Conservation (phyloP, 2,113 vertebrate species). For the Enhydra lutris region DNA sequence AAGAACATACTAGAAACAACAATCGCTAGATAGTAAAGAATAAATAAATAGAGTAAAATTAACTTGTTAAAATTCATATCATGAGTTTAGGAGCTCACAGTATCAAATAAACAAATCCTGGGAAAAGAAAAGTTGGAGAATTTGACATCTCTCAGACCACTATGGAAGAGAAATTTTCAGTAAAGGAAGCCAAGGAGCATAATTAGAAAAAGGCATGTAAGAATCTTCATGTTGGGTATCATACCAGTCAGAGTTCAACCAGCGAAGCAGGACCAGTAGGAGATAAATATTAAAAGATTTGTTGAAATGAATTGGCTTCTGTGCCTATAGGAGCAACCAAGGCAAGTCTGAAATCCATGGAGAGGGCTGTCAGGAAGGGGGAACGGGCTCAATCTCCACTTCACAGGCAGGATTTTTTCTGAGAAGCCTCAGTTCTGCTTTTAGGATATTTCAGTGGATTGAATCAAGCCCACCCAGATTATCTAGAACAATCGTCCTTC, state of each 20-base stretch:
- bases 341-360: background rate
- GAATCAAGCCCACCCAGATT: background rate
- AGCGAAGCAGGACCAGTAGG: background rate
- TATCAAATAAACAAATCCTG: background rate
- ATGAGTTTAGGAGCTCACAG: background rate
- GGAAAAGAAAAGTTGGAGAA: background rate
- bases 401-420: background rate
- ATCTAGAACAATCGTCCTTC: background rate
- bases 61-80: background rate
- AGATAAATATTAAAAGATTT: background rate
- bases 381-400: background rate
- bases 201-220: background rate
- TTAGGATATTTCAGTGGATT: background rate
- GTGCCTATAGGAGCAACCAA: background rate
- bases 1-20: background rate
- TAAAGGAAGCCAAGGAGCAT: background rate
- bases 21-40: background rate
- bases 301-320: background rate
- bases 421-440: background rate
- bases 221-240: background rate
- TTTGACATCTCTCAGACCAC: background rate
- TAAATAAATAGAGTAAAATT: background rate
- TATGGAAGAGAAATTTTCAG: background rate
- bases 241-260: background rate
- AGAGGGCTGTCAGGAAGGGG: background rate